A percentile compares a stretch with the other conserved stretches of the same genome.
Conservation (phyloP, 2,888 invertebrate genomes). For the Drosophila peninsularis region DNA sequence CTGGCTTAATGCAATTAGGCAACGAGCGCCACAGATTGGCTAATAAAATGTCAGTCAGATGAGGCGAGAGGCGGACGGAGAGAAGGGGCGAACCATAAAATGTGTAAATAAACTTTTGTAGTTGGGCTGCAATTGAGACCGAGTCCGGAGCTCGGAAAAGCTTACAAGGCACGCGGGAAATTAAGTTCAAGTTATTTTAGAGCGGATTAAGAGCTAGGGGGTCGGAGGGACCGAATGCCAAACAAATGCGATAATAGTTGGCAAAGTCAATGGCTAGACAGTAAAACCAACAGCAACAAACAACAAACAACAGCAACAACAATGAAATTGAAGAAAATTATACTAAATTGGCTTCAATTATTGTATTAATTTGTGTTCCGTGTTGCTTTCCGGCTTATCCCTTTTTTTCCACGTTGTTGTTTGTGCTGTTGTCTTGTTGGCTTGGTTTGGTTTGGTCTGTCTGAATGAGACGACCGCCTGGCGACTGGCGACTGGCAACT, state of each 20-base stretch:
- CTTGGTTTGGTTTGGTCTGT: slow-evolving; percentile 30
- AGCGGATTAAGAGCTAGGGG: slow-evolving; percentile 41
- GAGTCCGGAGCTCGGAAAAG: slow-evolving; percentile 16
- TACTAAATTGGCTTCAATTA: slow-evolving; percentile 85
- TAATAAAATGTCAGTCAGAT: slow-evolving; percentile 48
- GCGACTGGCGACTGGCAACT: slow-evolving; percentile 36
- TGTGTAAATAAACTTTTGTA: slow-evolving; percentile 43
- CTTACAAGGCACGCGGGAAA: slow-evolving; percentile 46
- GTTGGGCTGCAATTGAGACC: slow-evolving; percentile 39
- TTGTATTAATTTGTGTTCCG: slow-evolving; percentile 85
- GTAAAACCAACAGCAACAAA: slow-evolving; percentile 54
- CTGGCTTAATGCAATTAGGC: slow-evolving; percentile 67
- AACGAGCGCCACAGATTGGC: slow-evolving; percentile 33
- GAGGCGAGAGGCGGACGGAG: not conserved
- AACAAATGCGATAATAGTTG: slow-evolving; percentile 80
- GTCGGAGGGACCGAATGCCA: slow-evolving; percentile 64
- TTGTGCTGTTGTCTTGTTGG: slow-evolving; percentile 39
- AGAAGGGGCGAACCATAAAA: slow-evolving; percentile 27
- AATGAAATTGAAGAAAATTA: slow-evolving; percentile 83
- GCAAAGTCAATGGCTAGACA: slow-evolving; percentile 74
- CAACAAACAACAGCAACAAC: slow-evolving; percentile 30
- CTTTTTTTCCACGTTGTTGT: slow-evolving; percentile 62
- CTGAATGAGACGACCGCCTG: slow-evolving; percentile 45
- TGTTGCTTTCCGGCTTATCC: slow-evolving; percentile 83
- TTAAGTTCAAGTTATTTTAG: slow-evolving; percentile 52